phyloP scores from a whole-genome alignment of 2,113 vertebrate species.

The Orcinus orca region DNA sequence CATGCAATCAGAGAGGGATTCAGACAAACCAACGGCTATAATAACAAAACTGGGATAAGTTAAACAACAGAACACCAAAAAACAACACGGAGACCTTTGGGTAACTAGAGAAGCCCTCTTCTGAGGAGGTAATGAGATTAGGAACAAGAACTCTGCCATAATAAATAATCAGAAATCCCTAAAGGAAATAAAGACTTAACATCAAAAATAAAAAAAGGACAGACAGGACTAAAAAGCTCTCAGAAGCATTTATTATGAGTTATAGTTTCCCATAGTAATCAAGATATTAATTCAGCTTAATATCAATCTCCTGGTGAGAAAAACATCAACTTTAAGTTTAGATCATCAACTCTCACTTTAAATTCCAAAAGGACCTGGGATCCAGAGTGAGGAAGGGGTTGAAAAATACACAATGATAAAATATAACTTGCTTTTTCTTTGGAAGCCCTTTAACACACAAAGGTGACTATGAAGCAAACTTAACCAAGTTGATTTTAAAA shows the following conservation, averaged over 20 bases:
- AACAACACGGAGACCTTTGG: background rate
- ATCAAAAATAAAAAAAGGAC: conserved; percentile 40
- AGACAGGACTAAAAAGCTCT: background rate
- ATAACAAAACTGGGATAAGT: background rate
- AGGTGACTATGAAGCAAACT: background rate
- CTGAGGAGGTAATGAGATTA: rapidly evolving
- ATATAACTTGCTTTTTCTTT: background rate
- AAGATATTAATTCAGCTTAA: conserved; percentile 26
- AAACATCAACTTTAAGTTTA: background rate
- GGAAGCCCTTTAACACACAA: background rate
- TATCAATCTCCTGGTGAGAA: background rate
- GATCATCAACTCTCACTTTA: background rate
- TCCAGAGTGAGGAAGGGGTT: background rate
- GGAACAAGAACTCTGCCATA: background rate
- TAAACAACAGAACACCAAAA: background rate
- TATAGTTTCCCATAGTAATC: background rate
- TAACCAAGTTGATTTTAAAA: background rate
- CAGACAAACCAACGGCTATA: background rate
- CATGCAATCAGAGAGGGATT: background rate
- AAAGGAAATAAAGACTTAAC: background rate
- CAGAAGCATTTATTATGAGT: background rate
- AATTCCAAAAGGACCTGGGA: background rate
- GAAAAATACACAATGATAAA: background rate
- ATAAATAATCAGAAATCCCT: conserved; percentile 50
- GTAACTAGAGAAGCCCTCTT: background rate